phyloP scores from a whole-genome alignment of 1,140 invertebrate genomes.

The Calycopis cecrops region DNA sequence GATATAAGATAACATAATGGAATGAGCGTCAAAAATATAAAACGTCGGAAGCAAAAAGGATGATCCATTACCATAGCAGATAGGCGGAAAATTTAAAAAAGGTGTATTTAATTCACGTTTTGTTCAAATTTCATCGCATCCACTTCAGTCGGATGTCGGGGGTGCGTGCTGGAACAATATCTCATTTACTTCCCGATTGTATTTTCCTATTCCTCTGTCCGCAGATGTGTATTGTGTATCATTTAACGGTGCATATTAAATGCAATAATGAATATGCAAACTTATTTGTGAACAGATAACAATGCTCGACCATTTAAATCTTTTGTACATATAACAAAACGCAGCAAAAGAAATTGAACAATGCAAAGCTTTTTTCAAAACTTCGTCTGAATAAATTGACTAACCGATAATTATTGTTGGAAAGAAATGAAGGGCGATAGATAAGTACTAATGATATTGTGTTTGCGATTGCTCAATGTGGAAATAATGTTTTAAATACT shows the following conservation, averaged over 20 bases:
- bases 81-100: constrained; percentile 31
- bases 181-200: constrained; percentile 52
- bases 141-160: constrained; percentile 42
- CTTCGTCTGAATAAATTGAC: too few relatives aligned
- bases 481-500: too few relatives aligned
- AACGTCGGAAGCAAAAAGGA: constrained; percentile 22
- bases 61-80: constrained; percentile 32
- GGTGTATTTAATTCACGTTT: constrained; percentile 48
- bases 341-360: too few relatives aligned
- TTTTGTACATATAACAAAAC: too few relatives aligned
- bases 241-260: too few relatives aligned
- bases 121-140: constrained; percentile 45
- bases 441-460: too few relatives aligned
- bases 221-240: constrained; percentile 9
- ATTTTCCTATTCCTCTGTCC: constrained; percentile 35
- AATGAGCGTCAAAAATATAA: neutral
- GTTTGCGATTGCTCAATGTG: too few relatives aligned
- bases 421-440: too few relatives aligned
- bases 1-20: constrained; percentile 22
- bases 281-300: neutral
- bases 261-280: too few relatives aligned
- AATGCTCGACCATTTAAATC: neutral
- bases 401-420: too few relatives aligned
- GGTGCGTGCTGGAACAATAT: constrained; percentile 44
- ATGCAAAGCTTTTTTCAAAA: too few relatives aligned